Base-by-base conservation (phyloP, 2,888 invertebrate genomes). In the Drosophila kuntzei region DNA sequence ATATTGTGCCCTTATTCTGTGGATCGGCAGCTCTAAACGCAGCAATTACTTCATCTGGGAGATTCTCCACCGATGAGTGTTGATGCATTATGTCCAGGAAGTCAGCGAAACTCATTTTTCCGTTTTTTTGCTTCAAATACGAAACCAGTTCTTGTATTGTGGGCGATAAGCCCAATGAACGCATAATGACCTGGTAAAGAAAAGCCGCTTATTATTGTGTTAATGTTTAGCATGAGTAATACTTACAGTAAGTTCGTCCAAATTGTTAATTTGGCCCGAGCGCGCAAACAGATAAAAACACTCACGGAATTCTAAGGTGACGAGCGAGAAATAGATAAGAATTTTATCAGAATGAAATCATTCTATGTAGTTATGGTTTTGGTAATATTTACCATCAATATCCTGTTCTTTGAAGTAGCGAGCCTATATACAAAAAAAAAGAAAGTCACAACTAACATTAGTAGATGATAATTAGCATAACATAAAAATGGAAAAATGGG, bases 11-110 rank as follows among this genome's bases (percentile, higher is more conserved):
- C 59, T 93, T 95, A 74, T 95, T 95, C 9, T 94, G 93, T 0
- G 94, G 93, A 92, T 98, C 98, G 9, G 95, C 97, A 0, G 98
- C 98, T 90, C 95, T 95, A 92, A 99, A 98, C 0, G 98, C 98
- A 53, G 96, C 96, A 51, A 98, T 95, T 1, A 95, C 94, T 93
- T 95, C 91, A 6, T 96, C 95, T 34, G 95, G 94, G 0, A 92
- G 67, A 78, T 91, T 92, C 61, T 92, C 92, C 8, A 92, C 91
- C 90, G 93, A 94, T 27, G 96, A 97, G 91, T 98, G 98, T 59
- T 96, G 95, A 90, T 98, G 98, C 97, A 98, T 97, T 1, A 98
- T 97, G 90, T 98, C 98, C 47, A 99, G 92, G 90, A 99, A 98
- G 89, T 98, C 98, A 0, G 98, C 98, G 92, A 99, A 99, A 0